Evolutionary conservation across 1,140 invertebrate genomes (phyloP).

Genomic region (Radopholus similis): DNA sequence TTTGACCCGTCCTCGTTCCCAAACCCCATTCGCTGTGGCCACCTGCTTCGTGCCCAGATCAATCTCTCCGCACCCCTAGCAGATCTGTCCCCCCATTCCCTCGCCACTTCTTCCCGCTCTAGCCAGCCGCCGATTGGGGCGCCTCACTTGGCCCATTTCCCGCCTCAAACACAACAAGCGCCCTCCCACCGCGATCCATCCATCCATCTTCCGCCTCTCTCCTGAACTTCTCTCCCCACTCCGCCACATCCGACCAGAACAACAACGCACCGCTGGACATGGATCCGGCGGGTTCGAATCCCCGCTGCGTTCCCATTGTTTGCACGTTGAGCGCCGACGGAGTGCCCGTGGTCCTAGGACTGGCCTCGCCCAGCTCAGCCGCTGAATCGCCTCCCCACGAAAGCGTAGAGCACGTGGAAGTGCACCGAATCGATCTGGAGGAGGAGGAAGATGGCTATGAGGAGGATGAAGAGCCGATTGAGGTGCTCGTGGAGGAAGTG

Average conservation of each 20-base stretch:
- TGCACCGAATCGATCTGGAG: not conserved
- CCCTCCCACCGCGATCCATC: too few relatives aligned
- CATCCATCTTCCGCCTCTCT: not conserved
- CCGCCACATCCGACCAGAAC: not conserved
- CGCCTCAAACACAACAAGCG: too few relatives aligned
- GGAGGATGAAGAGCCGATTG: constrained; percentile 4
- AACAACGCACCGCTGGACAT: too few relatives aligned
- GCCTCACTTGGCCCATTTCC: too few relatives aligned
- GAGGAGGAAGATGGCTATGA: not conserved
- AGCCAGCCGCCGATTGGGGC: too few relatives aligned
- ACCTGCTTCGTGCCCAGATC: too few relatives aligned
- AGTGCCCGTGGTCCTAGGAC: not conserved
- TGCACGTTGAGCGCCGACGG: not conserved
- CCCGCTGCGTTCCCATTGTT: constrained; percentile 12
- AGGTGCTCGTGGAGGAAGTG: not conserved
- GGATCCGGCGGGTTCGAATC: too few relatives aligned
- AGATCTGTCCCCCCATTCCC: too few relatives aligned
- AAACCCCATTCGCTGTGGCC: too few relatives aligned
- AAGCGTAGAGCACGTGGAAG: not conserved
- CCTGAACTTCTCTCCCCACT: not conserved
- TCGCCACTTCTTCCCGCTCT: too few relatives aligned
- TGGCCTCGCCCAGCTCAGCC: not conserved
- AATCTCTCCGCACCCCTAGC: too few relatives aligned
- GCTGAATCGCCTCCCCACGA: not conserved
- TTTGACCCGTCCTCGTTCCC: too few relatives aligned